Percentiles rank a stretch among this genome's conserved stretches.
phyloP scores from a whole-genome alignment of 1,140 invertebrate species.

The Achatina immaculata region DNA sequence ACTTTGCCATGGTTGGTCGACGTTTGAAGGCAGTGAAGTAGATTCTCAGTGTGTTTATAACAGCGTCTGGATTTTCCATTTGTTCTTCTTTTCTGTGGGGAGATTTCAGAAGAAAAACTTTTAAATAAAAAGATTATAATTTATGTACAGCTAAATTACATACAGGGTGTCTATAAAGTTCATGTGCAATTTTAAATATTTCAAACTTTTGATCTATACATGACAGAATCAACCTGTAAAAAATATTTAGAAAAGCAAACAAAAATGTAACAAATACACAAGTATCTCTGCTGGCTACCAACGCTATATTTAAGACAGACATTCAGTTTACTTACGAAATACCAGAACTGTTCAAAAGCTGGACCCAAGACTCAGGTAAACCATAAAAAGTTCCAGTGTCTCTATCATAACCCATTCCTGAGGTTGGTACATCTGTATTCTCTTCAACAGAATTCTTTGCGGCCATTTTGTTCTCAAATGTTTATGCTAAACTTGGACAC shows the following conservation, averaged over 20 bases:
- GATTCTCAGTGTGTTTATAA: conserved; percentile 66
- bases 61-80: conserved; percentile 66
- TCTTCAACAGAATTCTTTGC: background rate
- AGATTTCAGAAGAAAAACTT: background rate
- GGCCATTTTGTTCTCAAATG: no score
- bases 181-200: no score
- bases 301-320: no score
- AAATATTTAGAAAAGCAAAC: no score
- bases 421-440: background rate
- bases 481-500: no score
- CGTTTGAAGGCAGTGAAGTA: conserved; percentile 61
- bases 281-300: no score
- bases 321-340: conserved; percentile 66
- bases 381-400: conserved; percentile 58
- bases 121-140: no score
- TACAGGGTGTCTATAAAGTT: no score
- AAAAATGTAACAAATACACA: no score
- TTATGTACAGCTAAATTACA: no score
- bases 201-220: no score
- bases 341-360: conserved; percentile 55
- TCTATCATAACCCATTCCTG: conserved; percentile 51
- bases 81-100: conserved; percentile 65
- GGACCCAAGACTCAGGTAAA: conserved; percentile 58
- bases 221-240: no score
- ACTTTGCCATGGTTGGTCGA: conserved; percentile 55